Conservation (phyloP, 2,797 vertebrate genomes). For the Bradypodion ventrale region DNA sequence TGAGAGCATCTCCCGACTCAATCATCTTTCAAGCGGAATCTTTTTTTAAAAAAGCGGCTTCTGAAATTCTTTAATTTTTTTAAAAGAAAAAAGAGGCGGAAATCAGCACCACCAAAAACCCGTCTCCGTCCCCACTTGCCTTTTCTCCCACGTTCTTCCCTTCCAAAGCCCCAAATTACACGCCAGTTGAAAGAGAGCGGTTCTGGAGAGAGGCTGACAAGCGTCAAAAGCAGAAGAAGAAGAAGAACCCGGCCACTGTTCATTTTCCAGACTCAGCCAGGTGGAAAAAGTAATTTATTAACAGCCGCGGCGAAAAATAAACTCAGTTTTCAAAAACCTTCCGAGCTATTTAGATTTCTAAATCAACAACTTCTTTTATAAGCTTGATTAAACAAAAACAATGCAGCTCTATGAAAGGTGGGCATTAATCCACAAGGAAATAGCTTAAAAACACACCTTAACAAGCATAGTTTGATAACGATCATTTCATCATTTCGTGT, state of each 20-base stretch:
- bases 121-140: neutral
- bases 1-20: no score
- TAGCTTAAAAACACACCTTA: neutral
- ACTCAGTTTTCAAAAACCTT: neutral
- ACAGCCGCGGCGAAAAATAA: neutral
- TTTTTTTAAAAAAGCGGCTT: neutral
- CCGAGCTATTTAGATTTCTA: conserved; percentile 17
- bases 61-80: neutral
- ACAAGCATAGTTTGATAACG: neutral
- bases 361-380: neutral
- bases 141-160: neutral
- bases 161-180: conserved; percentile 7
- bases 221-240: neutral
- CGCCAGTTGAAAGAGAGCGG: neutral
- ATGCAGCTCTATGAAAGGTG: neutral
- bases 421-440: neutral
- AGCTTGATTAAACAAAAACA: conserved; percentile 1
- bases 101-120: neutral
- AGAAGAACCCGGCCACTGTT: neutral
- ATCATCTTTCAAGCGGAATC: neutral
- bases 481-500: no score
- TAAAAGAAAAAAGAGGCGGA: neutral
- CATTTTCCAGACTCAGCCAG: conserved; percentile 8
- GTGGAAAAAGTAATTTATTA: conserved; percentile 38
- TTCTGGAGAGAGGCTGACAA: neutral